Percentiles rank a stretch among this genome's conserved stretches.
Evolutionary conservation across 2,888 invertebrate species (phyloP).

Genomic region (Mesoligia furuncula): DNA sequence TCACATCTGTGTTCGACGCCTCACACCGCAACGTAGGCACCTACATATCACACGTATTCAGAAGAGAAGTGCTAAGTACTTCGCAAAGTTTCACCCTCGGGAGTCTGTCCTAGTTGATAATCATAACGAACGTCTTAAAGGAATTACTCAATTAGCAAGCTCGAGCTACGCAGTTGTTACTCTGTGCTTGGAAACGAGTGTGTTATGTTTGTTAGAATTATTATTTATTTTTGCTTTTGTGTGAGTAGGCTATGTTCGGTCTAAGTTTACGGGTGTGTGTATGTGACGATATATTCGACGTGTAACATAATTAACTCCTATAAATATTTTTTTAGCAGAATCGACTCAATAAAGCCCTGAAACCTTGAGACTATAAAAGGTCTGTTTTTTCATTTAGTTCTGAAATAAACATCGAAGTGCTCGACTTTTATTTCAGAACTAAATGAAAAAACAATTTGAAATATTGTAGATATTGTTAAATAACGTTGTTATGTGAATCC

Average conservation of each 20-base stretch:
- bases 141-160: constrained; percentile 82
- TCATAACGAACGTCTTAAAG: constrained; percentile 82
- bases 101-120: constrained; percentile 79
- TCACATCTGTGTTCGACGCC: constrained; percentile 57
- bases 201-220: constrained; percentile 47
- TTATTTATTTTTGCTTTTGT: constrained; percentile 33
- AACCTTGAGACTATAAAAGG: background rate
- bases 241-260: background rate
- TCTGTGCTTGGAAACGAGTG: constrained; percentile 51
- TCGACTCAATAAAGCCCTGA: background rate
- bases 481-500: background rate
- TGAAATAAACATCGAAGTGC: background rate
- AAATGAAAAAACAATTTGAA: too few species aligned
- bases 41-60: constrained; percentile 75
- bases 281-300: background rate
- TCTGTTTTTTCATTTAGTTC: background rate
- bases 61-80: constrained; percentile 78
- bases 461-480: background rate
- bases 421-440: too few species aligned
- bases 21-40: constrained; percentile 63
- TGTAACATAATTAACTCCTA: too few species aligned
- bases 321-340: background rate
- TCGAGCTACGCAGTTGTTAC: constrained; percentile 63
- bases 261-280: too few species aligned
- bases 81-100: constrained; percentile 75